Percentiles rank a stretch among this genome's conserved stretches.
Evolutionary conservation across 2,888 invertebrate species (phyloP).

Genomic region (Macrophya alboannulata): DNA sequence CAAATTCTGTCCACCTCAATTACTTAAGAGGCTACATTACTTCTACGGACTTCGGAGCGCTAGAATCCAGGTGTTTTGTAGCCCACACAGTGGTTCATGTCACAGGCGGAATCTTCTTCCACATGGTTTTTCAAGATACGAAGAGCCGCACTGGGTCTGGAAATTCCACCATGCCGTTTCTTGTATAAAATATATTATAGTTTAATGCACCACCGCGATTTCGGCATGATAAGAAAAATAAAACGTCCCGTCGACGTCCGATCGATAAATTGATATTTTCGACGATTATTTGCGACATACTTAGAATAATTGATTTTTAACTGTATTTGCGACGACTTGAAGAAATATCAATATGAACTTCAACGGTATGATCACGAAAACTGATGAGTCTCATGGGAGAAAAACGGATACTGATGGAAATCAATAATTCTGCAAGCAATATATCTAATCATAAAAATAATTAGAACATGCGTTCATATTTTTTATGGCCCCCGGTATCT

Average conservation of each 20-base stretch:
- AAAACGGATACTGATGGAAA: not conserved
- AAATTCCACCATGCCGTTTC: not conserved
- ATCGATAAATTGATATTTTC: not conserved
- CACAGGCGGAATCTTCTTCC: constrained; percentile 17
- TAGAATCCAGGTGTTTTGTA: constrained; percentile 40
- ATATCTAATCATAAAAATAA: not conserved
- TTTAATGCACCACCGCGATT: not conserved
- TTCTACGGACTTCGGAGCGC: constrained; percentile 25
- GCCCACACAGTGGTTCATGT: constrained; percentile 22
- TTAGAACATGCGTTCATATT: constrained; percentile 31
- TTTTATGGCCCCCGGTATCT: constrained; percentile 31
- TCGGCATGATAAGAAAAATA: not conserved
- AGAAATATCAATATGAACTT: not conserved
- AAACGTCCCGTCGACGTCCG: not conserved
- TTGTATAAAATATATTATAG: not conserved
- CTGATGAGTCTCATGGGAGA: not conserved
- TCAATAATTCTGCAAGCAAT: constrained; percentile 1
- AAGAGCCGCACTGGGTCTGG: not conserved
- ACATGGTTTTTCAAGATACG: constrained; percentile 12
- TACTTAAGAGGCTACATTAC: constrained; percentile 51
- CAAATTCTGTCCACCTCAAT: constrained; percentile 57
- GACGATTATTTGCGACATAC: not conserved
- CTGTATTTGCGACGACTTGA: not conserved
- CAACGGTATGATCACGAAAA: not conserved
- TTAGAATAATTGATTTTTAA: not conserved